These are phyloP conservation scores for Lates japonicus DNA, from an alignment of 2,797 vertebrate species.

Conservation along the genomic window DNA sequence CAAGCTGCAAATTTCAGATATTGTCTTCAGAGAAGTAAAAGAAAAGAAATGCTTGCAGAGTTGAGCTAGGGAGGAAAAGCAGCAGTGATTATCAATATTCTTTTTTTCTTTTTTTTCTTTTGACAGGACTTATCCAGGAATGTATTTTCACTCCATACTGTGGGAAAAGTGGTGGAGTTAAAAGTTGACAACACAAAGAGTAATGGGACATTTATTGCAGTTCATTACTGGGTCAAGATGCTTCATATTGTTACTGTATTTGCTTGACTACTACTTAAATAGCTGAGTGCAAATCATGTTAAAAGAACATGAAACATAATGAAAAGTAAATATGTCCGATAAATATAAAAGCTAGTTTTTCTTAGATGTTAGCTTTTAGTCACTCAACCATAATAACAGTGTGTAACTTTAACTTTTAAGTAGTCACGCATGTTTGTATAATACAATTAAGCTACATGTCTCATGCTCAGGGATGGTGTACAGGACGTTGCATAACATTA, in stretches of 20 bases:
- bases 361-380: not conserved
- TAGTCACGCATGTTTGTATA: not conserved
- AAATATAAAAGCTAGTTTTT: not conserved
- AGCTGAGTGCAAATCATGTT: not conserved
- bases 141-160: not conserved
- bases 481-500: constrained; percentile 26
- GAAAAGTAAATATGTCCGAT: not conserved
- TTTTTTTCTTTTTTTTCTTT: constrained; percentile 3
- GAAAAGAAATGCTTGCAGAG: not conserved
- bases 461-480: not conserved
- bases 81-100: constrained; percentile 4
- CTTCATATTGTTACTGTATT: constrained; percentile 17
- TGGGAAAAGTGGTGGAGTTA: constrained; percentile 5
- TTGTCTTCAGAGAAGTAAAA: not conserved
- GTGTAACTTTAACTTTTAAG: not conserved
- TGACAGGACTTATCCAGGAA: not conserved
- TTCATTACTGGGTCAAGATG: constrained; percentile 12
- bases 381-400: not conserved
- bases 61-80: not conserved
- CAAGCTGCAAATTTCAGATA: constrained; percentile 1
- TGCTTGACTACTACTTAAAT: not conserved
- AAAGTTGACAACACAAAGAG: constrained; percentile 16
- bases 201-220: constrained; percentile 29
- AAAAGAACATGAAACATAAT: not conserved
- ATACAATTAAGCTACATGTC: not conserved